These are phyloP conservation scores for Hydractinia symbiolongicarpus DNA, from an alignment of 30 jellyfish, hydroid and myxozoan species.

Conservation along the genomic window DNA sequence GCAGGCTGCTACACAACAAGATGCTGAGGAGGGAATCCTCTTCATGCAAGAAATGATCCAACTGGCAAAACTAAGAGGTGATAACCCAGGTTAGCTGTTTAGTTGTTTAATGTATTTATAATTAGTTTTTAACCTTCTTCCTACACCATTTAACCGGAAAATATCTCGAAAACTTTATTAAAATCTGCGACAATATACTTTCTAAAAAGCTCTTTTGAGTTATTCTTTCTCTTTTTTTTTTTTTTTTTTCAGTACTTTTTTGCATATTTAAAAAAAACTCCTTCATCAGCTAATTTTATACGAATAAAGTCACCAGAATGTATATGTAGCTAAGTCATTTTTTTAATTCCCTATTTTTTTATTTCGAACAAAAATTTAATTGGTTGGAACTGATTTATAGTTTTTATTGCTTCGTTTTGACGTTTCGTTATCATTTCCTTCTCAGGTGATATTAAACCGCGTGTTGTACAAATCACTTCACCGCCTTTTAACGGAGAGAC, in stretches of 20 bases:
- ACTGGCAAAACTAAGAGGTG: slow-evolving; percentile 68
- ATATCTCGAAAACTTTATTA: not conserved
- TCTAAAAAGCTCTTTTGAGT: not conserved
- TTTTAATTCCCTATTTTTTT: no score
- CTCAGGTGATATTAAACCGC: slow-evolving; percentile 41
- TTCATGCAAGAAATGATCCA: slow-evolving; percentile 97
- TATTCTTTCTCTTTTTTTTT: no score
- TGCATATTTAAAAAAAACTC: no score
- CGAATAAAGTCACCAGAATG: no score
- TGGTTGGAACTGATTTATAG: no score
- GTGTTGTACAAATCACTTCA: slow-evolving; percentile 65
- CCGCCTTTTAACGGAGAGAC: slow-evolving; percentile 66
- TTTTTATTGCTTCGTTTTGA: no score
- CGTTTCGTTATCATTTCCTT: not conserved
- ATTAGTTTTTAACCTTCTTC: not conserved
- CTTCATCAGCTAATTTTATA: no score
- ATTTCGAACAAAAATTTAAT: no score
- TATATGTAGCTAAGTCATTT: no score
- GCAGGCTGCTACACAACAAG: slow-evolving; percentile 77
- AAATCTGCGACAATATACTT: not conserved
- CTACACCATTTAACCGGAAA: not conserved
- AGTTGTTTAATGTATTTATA: not conserved
- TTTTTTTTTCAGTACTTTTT: no score
- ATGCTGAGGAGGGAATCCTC: slow-evolving; percentile 87
- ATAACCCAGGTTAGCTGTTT: slow-evolving; percentile 23